These are phyloP conservation scores for Gadus macrocephalus DNA, from an alignment of 2,113 vertebrate genomes.

Conservation along the genomic window DNA sequence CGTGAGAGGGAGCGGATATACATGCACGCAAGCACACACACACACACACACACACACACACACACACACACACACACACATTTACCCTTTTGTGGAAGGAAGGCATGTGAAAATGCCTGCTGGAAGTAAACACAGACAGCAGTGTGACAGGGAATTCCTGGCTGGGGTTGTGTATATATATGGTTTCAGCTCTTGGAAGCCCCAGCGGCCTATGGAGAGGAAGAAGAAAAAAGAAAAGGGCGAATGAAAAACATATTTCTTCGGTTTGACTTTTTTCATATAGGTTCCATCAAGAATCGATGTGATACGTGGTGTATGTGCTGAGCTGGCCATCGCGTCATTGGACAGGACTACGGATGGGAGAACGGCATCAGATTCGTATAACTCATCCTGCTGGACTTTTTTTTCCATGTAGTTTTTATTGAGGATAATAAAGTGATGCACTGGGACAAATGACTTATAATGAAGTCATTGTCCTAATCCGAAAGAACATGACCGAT, in stretches of 20 bases:
- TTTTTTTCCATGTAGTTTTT: too few relatives aligned
- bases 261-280: not conserved
- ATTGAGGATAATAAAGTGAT: too few relatives aligned
- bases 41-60: constrained; percentile 4
- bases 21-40: not conserved
- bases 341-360: too few relatives aligned
- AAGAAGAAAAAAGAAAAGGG: constrained; percentile 3
- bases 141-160: constrained; percentile 88
- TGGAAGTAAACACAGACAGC: constrained; percentile 91
- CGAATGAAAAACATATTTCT: not conserved
- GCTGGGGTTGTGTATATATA: constrained; percentile 91
- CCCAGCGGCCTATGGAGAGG: constrained; percentile 78
- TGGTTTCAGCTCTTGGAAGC: constrained; percentile 86
- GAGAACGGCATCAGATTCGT: too few relatives aligned
- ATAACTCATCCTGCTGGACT: too few relatives aligned
- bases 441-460: too few relatives aligned
- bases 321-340: too few relatives aligned
- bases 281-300: too few relatives aligned
- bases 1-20: not conserved
- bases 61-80: constrained; percentile 4
- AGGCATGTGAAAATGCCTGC: constrained; percentile 93
- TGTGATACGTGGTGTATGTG: too few relatives aligned
- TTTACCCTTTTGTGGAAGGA: constrained; percentile 91
- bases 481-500: too few relatives aligned
- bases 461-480: too few relatives aligned